Conservation (phyloP, 2,888 invertebrate species). For the Drosophila eohydei region DNA sequence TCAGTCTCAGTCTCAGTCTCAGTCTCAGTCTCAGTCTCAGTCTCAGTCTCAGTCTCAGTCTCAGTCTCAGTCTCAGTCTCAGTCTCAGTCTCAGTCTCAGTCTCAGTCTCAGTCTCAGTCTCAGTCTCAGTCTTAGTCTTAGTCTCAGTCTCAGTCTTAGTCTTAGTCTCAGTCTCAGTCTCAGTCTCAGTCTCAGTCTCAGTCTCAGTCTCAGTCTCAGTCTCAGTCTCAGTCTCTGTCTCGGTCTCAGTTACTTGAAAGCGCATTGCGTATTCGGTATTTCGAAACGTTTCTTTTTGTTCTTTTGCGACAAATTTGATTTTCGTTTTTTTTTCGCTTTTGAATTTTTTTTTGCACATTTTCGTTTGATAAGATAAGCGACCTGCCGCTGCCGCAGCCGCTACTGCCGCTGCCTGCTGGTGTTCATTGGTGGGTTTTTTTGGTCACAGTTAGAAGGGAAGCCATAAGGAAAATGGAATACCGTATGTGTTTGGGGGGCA, state of each 20-base stretch:
- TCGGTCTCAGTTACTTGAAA: neutral
- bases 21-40: no score
- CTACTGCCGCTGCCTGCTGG: conserved; percentile 3
- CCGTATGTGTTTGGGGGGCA: conserved; percentile 14
- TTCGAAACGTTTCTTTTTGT: neutral
- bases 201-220: neutral
- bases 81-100: neutral
- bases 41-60: no score
- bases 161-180: neutral
- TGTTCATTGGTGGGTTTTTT: neutral
- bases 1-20: no score
- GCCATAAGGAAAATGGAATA: conserved; percentile 35
- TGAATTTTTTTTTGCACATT: conserved; percentile 41
- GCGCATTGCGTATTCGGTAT: neutral
- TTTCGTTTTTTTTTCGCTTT: neutral
- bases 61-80: neutral
- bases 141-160: neutral
- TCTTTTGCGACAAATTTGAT: conserved; percentile 22
- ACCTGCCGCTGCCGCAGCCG: neutral
- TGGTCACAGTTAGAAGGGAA: conserved; percentile 25
- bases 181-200: neutral
- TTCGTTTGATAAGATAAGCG: conserved; percentile 50
- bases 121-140: neutral
- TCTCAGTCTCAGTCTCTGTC: neutral
- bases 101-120: neutral